Evolutionary conservation across 2,113 vertebrate genomes (phyloP).

Genomic region (Suncus etruscus): DNA sequence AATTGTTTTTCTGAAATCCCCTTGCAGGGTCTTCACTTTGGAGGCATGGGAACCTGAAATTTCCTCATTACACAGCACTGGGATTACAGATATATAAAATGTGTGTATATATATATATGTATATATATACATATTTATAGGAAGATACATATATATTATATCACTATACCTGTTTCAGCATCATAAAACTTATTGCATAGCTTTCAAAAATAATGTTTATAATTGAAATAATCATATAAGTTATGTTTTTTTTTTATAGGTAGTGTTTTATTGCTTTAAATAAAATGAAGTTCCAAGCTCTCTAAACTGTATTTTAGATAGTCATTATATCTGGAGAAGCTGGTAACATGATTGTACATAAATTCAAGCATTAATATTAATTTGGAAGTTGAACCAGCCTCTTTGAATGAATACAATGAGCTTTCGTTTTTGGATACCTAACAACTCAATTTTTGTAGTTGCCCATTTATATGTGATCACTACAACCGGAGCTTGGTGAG

Average conservation of each 20-base stretch:
- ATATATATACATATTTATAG: not conserved
- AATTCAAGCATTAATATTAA: conserved; percentile 22
- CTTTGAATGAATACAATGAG: conserved; percentile 66
- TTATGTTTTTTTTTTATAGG: not conserved
- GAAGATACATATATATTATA: not conserved
- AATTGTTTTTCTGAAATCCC: too few species aligned
- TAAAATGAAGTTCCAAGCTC: conserved; percentile 20
- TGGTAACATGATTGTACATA: conserved; percentile 7
- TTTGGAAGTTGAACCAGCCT: not conserved
- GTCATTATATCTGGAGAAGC: not conserved
- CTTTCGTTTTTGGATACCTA: conserved; percentile 75
- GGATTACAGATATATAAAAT: too few species aligned
- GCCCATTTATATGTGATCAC: conserved; percentile 76
- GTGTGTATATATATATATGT: too few species aligned
- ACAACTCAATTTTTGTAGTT: conserved; percentile 70
- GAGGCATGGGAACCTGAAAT: not conserved
- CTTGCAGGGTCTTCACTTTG: too few species aligned
- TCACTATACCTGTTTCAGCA: not conserved
- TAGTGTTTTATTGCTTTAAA: not conserved
- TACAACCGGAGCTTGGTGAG: conserved; percentile 78
- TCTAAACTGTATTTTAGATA: conserved; percentile 27
- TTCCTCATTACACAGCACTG: not conserved
- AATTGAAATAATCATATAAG: conserved; percentile 8
- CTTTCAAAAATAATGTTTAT: not conserved
- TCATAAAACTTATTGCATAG: conserved; percentile 25